These are phyloP conservation scores for Pachyrhynchus sulphureomaculatus DNA, from an alignment of 1,140 invertebrate genomes.

Conservation along the genomic window DNA sequence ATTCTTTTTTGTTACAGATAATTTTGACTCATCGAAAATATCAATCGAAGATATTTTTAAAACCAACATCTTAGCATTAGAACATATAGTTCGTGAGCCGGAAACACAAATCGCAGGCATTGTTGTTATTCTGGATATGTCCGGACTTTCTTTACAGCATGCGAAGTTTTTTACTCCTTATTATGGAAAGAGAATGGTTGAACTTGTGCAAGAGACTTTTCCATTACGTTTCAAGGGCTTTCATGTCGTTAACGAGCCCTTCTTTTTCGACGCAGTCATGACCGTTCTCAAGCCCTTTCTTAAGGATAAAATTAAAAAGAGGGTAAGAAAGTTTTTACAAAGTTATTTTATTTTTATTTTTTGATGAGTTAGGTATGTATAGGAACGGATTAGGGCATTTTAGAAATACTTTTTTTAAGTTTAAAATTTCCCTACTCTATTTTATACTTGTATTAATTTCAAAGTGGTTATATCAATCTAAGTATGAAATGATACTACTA, in stretches of 20 bases:
- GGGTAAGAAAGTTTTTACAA: constrained; percentile 50
- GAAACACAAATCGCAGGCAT: constrained; percentile 54
- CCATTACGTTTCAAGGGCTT: constrained; percentile 62
- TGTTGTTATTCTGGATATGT: constrained; percentile 53
- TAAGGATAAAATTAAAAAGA: constrained; percentile 60
- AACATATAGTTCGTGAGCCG: constrained; percentile 52
- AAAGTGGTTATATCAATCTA: no score
- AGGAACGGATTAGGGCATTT: no score
- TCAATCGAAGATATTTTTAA: constrained; percentile 55
- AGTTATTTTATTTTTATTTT: neutral
- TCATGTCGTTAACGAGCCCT: constrained; percentile 64
- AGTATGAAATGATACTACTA: no score
- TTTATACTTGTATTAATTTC: no score
- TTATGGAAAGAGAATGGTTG: constrained; percentile 51
- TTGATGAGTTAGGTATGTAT: no score
- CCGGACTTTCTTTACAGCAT: constrained; percentile 53
- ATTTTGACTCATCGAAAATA: constrained; percentile 51
- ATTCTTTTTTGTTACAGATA: constrained; percentile 46
- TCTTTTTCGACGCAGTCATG: constrained; percentile 61
- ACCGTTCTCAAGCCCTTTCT: constrained; percentile 62
- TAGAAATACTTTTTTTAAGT: no score
- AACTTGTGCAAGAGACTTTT: constrained; percentile 60
- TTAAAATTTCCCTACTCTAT: no score
- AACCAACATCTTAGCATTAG: constrained; percentile 53
- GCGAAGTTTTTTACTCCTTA: constrained; percentile 54